These are phyloP conservation scores for Chlorodrepanis virens DNA, from an alignment of 2,113 vertebrate species.

Conservation along the genomic window DNA sequence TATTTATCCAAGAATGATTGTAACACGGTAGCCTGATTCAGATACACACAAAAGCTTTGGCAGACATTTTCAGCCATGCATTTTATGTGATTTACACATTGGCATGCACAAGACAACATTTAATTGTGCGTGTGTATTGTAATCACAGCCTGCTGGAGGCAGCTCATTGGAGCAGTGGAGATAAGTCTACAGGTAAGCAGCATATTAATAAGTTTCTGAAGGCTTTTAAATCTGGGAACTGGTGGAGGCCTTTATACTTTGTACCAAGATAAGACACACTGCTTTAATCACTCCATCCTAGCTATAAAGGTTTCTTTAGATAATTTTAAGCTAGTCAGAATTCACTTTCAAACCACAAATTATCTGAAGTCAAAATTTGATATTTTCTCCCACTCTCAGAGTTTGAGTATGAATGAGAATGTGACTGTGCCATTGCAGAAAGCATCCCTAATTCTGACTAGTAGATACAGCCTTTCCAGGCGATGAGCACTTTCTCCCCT, in stretches of 20 bases:
- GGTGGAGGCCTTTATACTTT: neutral
- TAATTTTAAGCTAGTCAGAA: neutral
- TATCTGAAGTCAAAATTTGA: neutral
- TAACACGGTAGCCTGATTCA: neutral
- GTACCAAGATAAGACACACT: neutral
- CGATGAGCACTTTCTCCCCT: neutral
- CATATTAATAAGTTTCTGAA: neutral
- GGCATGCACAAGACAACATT: neutral
- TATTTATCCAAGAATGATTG: neutral
- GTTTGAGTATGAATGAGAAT: neutral
- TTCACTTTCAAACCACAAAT: neutral
- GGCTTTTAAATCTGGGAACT: neutral
- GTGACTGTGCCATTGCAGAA: neutral
- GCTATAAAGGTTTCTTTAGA: neutral
- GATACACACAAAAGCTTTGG: neutral
- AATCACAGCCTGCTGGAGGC: neutral
- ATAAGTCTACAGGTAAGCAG: neutral
- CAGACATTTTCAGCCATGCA: neutral
- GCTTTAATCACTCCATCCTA: neutral
- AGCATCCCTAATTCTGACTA: neutral
- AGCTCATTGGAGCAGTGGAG: neutral
- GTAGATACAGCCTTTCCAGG: neutral
- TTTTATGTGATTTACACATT: neutral
- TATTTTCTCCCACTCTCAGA: neutral
- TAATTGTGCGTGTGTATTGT: accelerated